A percentile compares a stretch with the other conserved stretches of the same genome.
These are phyloP conservation scores for Enteromius treurensis DNA, from an alignment of 2,797 vertebrate genomes.

Conservation along the genomic window DNA sequence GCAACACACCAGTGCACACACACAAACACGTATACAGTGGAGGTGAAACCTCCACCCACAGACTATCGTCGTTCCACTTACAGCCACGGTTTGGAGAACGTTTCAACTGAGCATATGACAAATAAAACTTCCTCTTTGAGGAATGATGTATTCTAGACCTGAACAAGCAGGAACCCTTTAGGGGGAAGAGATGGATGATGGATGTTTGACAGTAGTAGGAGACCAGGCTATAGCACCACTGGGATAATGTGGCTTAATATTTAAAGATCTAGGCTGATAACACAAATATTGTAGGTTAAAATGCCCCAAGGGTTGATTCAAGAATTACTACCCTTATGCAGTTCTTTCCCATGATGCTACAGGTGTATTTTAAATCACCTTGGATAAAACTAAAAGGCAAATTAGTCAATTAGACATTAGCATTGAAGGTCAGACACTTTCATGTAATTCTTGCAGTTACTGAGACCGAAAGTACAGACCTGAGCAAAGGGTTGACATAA, in stretches of 20 bases:
- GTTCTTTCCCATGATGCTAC: background rate
- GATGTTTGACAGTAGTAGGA: background rate
- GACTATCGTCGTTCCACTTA: background rate
- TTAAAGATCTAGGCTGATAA: background rate
- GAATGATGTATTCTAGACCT: background rate
- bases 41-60: slow-evolving; percentile 37
- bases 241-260: background rate
- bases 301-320: background rate
- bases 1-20: slow-evolving; percentile 20
- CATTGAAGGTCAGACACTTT: background rate
- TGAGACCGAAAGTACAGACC: background rate
- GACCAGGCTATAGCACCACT: background rate
- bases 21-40: slow-evolving; percentile 15
- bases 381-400: slow-evolving; percentile 9
- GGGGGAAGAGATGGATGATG: background rate
- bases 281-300: slow-evolving; percentile 9
- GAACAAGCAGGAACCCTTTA: background rate
- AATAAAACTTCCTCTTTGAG: background rate
- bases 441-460: slow-evolving; percentile 1
- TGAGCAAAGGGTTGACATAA: background rate
- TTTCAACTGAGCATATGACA: slow-evolving; percentile 6
- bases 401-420: background rate
- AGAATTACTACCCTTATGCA: too few species aligned
- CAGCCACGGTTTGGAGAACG: background rate
- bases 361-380: background rate